Conservation (phyloP, 2,888 invertebrate genomes). For the Eurytoma californica region DNA sequence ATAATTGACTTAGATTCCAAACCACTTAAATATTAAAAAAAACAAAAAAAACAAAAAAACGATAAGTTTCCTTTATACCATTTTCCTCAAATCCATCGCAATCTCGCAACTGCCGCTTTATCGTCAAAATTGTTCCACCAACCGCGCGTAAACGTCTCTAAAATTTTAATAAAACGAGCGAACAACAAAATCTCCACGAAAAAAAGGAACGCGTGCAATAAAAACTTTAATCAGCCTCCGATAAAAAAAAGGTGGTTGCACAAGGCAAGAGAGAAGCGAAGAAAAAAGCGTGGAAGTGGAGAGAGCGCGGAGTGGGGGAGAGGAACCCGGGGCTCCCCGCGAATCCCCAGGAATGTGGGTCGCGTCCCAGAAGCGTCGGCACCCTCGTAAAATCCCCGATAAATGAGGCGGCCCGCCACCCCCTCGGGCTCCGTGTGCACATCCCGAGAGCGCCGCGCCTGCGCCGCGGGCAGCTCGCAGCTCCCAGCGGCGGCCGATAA, state of each 20-base stretch:
- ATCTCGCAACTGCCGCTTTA: neutral
- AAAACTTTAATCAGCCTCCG: slow-evolving; percentile 35
- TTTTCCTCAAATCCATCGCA: neutral
- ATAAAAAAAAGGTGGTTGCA: slow-evolving; percentile 6
- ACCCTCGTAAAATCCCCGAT: slow-evolving; percentile 63
- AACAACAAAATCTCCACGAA: neutral
- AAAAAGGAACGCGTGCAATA: neutral
- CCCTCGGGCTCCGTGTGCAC: neutral
- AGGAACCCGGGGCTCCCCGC: slow-evolving; percentile 46
- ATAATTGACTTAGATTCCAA: neutral
- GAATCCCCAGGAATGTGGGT: slow-evolving; percentile 62
- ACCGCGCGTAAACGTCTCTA: neutral
- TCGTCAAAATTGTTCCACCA: neutral
- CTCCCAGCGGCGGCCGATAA: neutral
- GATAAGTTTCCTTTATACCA: neutral
- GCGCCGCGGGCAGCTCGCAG: neutral
- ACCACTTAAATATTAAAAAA: neutral
- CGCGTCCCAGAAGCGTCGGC: slow-evolving; percentile 62
- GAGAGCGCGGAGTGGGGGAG: neutral
- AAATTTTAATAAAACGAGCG: neutral
- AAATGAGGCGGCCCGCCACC: slow-evolving; percentile 54
- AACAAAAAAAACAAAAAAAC: neutral
- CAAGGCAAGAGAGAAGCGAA: neutral
- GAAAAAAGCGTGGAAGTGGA: neutral
- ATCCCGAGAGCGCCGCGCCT: neutral